Evolutionary conservation across 2,797 vertebrate genomes (phyloP), one percentile per base, ranked within the genome.

Genomic region (Sebastiscus albofasciatus): DNA sequence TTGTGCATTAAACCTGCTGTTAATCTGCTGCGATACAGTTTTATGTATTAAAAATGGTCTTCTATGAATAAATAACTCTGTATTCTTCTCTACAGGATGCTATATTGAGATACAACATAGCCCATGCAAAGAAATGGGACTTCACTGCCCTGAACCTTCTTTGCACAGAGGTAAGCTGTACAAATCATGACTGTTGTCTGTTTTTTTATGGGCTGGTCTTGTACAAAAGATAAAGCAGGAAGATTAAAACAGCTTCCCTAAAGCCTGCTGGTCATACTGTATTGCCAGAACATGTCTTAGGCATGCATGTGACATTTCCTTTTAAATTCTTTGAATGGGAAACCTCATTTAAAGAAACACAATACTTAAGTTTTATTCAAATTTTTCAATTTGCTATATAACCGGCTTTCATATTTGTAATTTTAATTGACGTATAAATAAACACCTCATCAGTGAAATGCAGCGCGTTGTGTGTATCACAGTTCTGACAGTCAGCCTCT

Each of bases 81-180:
- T 1, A 10, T 55, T 75, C 2, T 77, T 4, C n/a, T 75, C 16
- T 39, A 73, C 88, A 99, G 98, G 98, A 99, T 84, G 97, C 97
- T 72, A 97, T 99, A 91, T 83, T 99, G 93, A 97, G 96, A 81
- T 99, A 99, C 90, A 99, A 99, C 42, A 86, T 93, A 71, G 94
- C 95, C 20, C 97, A 98, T 92, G 95, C 97, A 83, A 99, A 97
- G 95, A 98, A 96, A 92, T 99, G 98, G 98, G 98, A 99, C 92
- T 99, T 99, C 91, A 97, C 97, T 61, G 97, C 98, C 80, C 95
- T 99, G 78, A 95, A 96, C 33, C 96, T 98, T 88, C 97, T 99
- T 88, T 99, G 97, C 90, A 97, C 97, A 85, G 97, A 99, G 96
- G 98, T 99, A 97, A 96, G 95, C 26, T 52, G 2, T 52, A 33